Evolutionary conservation across 2,888 invertebrate genomes (phyloP), one percentile per base, ranked within the genome.

Genomic region (Noctua janthina): DNA sequence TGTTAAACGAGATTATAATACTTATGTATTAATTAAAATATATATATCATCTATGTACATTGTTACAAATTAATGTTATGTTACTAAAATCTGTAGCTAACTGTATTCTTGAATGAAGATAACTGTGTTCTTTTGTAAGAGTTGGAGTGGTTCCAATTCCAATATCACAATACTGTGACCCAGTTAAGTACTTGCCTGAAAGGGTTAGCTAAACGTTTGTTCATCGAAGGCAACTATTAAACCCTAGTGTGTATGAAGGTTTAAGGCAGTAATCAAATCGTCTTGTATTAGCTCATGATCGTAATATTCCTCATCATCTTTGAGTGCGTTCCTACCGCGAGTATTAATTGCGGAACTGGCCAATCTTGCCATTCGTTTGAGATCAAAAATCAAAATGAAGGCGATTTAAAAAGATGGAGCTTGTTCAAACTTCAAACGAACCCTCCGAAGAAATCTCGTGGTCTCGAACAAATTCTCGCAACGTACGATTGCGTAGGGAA

Each of bases 101-200:
- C 49, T 49, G 5, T 49, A 7, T 15, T 49, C 49, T 49, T 49
- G 29, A 72, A 87, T 59, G 54, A 68, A 72, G 10, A 43, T 74
- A 69, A 77, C 74, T 56, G 54, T 69, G 51, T 79, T 62, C 8
- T 76, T 84, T 70, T 62, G 49, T 62, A 79, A 74, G 43, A 87
- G 74, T 85, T 85, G 85, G 75, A 87, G 43, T 76, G 62, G 69
- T 84, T 85, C 87, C 85, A 87, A 85, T 56, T 85, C 76, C 85
- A 87, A 85, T 64, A 87, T 54, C 35, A 73, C 49, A 78, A 72
- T 67, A 75, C 59, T 46, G 35, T 87, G 80, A 84, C 80, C 85
- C 49, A 87, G 72, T 75, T 87, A 39, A 75, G 17, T 56, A 39
- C 35, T 76, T 62, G 59, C 54, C 13, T 66, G 29, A 54, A 84